These are phyloP conservation scores for Melieria picta DNA, from an alignment of 2,888 invertebrate genomes.

Conservation along the genomic window DNA sequence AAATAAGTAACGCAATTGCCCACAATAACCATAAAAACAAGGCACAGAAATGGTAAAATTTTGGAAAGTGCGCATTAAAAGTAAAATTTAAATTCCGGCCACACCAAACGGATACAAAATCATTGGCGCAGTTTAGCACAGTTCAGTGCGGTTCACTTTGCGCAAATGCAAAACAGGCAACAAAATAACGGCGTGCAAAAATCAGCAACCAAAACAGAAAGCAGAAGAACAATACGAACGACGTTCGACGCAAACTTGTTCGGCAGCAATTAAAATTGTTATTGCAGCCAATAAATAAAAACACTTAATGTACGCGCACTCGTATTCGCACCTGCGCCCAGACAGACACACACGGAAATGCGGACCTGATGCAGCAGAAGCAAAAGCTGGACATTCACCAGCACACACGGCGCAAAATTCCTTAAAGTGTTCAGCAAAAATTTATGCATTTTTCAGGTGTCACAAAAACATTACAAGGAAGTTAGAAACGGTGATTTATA, in stretches of 20 bases:
- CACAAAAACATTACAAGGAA: no score
- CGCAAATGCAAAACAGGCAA: not conserved
- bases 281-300: not conserved
- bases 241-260: not conserved
- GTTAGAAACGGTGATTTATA: no score
- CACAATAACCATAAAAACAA: slow-evolving; percentile 4
- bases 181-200: slow-evolving; percentile 3
- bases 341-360: no score
- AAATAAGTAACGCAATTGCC: no score
- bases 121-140: not conserved
- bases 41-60: not conserved
- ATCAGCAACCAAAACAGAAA: not conserved
- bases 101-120: slow-evolving; percentile 24
- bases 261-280: not conserved
- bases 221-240: not conserved
- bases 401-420: no score
- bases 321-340: no score
- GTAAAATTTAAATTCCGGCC: slow-evolving; percentile 24
- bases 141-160: not conserved
- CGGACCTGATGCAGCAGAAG: no score
- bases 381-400: no score
- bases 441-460: no score
- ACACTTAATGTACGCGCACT: not conserved
- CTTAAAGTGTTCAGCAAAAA: no score
- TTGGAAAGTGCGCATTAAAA: slow-evolving; percentile 23